These are phyloP conservation scores for Orchesella cincta DNA, from an alignment of 1,140 invertebrate species.

Conservation along the genomic window DNA sequence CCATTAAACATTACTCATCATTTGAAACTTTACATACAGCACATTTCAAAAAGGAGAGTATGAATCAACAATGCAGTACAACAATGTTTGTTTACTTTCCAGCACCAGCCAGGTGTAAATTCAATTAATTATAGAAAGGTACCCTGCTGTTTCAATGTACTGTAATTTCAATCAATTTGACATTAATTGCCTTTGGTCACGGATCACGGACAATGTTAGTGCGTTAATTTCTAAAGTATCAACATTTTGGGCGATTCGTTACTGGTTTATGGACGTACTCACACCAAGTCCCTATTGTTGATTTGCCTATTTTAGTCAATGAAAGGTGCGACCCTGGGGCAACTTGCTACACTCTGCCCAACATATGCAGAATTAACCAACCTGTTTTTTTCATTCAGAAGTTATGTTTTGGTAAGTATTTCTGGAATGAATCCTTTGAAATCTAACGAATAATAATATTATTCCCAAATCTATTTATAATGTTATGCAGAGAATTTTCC, in stretches of 20 bases:
- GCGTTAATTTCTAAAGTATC: not conserved
- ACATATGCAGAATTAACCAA: not conserved
- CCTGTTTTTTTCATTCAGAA: no score
- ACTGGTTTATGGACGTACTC: not conserved
- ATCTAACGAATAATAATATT: no score
- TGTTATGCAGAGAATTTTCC: no score
- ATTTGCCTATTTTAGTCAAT: no score
- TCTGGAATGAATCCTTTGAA: no score
- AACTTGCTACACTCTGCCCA: no score
- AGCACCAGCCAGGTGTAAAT: slow-evolving; percentile 10
- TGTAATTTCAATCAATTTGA: slow-evolving; percentile 9
- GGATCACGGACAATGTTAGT: not conserved
- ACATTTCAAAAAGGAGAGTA: not conserved
- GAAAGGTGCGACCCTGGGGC: no score
- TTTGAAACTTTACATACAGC: not conserved
- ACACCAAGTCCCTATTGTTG: no score
- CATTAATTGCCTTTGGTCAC: slow-evolving; percentile 20
- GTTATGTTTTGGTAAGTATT: no score
- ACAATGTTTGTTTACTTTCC: not conserved
- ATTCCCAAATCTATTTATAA: no score
- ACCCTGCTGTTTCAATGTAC: slow-evolving; percentile 1
- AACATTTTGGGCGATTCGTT: not conserved
- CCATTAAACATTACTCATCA: not conserved
- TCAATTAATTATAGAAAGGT: slow-evolving; percentile 26
- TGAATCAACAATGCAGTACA: not conserved